Evolutionary conservation across 2,888 invertebrate species (phyloP).

Genomic region (Plebejus melissa): DNA sequence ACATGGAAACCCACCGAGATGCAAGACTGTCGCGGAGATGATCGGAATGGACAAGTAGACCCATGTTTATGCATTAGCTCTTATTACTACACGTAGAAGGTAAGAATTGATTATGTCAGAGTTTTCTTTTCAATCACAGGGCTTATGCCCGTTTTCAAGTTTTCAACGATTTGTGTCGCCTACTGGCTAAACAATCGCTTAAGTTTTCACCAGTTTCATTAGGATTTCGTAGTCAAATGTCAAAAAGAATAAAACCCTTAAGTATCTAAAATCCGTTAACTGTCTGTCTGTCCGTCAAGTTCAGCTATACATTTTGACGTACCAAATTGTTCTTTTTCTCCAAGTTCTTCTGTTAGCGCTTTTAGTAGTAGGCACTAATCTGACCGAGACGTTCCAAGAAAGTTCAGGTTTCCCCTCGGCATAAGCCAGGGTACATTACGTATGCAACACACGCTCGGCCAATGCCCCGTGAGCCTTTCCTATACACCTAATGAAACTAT

Average conservation of each 20-base stretch:
- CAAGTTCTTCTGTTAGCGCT: background rate
- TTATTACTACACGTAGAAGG: background rate
- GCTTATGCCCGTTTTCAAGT: background rate
- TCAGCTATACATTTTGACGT: too few species aligned
- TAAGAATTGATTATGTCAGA: background rate
- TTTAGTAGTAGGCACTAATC: background rate
- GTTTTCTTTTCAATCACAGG: background rate
- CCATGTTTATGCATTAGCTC: background rate
- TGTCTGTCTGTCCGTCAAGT: too few species aligned
- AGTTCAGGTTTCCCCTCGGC: slow-evolving; percentile 10
- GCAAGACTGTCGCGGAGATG: background rate
- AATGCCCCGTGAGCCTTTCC: slow-evolving; percentile 59
- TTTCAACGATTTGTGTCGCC: too few species aligned
- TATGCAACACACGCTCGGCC: slow-evolving; percentile 66
- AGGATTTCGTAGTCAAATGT: too few species aligned
- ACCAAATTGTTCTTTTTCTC: too few species aligned
- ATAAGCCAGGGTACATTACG: slow-evolving; percentile 45
- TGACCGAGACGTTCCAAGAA: slow-evolving; percentile 1
- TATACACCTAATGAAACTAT: slow-evolving; percentile 30
- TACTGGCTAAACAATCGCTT: too few species aligned
- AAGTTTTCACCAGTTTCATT: too few species aligned
- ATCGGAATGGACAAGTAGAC: slow-evolving; percentile 13
- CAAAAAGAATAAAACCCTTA: too few species aligned
- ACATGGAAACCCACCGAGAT: slow-evolving; percentile 17
- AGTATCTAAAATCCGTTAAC: too few species aligned